phyloP scores from a whole-genome alignment of 1,140 invertebrate species.

The Magallana gigas region DNA sequence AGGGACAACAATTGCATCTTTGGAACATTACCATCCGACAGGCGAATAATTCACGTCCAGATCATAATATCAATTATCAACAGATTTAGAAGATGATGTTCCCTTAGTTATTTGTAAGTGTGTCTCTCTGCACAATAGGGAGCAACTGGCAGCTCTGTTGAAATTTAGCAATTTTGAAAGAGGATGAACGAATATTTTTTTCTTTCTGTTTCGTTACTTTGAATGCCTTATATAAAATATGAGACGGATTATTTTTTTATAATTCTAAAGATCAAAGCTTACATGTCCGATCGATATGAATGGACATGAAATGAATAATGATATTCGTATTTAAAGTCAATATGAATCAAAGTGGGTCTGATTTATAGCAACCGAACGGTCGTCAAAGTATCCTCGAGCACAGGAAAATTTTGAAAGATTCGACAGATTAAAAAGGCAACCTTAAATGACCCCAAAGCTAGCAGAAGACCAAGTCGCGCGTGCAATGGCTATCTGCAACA shows the following conservation, averaged over 20 bases:
- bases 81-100: conserved; percentile 36
- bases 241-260: too few species aligned
- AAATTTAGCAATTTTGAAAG: too few species aligned
- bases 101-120: conserved; percentile 30
- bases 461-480: neutral
- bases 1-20: conserved; percentile 29
- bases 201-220: too few species aligned
- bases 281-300: too few species aligned
- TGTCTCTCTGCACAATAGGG: neutral
- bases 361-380: too few species aligned
- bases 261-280: too few species aligned
- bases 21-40: conserved; percentile 25
- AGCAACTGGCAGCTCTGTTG: neutral
- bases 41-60: conserved; percentile 17
- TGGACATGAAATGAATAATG: too few species aligned
- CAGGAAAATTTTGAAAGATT: neutral
- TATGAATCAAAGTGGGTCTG: too few species aligned
- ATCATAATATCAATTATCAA: conserved; percentile 33
- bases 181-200: too few species aligned
- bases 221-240: too few species aligned
- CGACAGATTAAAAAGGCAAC: neutral
- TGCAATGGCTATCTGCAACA: neutral
- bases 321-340: too few species aligned
- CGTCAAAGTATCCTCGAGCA: neutral
- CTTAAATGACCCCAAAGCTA: neutral